A percentile compares a stretch with the other conserved stretches of the same genome.
Evolutionary conservation across 2,888 invertebrate genomes (phyloP).

Genomic region (Cybosia mesomella): DNA sequence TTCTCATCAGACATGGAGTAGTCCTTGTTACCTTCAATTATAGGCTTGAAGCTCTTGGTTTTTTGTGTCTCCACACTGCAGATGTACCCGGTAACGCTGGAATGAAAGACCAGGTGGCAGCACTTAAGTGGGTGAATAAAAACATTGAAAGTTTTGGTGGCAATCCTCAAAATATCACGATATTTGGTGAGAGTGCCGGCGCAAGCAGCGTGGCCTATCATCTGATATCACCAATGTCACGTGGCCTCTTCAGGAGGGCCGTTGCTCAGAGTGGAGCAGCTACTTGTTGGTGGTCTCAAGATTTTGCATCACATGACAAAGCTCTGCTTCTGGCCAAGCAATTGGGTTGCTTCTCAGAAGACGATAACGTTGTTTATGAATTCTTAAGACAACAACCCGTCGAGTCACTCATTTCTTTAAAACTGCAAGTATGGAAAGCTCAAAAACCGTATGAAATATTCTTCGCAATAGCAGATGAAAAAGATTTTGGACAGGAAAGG

Average conservation of each 20-base stretch:
- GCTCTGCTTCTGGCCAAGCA: constrained; percentile 61
- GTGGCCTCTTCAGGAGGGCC: constrained; percentile 75
- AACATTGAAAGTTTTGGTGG: constrained; percentile 77
- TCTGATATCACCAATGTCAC: constrained; percentile 77
- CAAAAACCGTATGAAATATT: constrained; percentile 49
- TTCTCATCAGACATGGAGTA: constrained; percentile 68
- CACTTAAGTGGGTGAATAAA: constrained; percentile 73
- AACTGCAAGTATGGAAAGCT: constrained; percentile 50
- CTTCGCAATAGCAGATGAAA: constrained; percentile 61
- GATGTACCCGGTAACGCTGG: constrained; percentile 81
- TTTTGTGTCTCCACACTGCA: constrained; percentile 70
- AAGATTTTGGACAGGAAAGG: constrained; percentile 63
- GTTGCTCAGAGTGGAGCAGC: constrained; percentile 91
- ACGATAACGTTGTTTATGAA: constrained; percentile 63
- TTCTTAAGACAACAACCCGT: constrained; percentile 65
- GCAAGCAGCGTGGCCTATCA: constrained; percentile 67
- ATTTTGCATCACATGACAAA: constrained; percentile 80
- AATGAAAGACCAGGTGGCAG: constrained; percentile 81
- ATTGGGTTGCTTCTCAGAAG: constrained; percentile 65
- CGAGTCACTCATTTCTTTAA: constrained; percentile 52
- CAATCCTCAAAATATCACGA: constrained; percentile 74
- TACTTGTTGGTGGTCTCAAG: constrained; percentile 83
- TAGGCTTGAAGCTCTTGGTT: constrained; percentile 74
- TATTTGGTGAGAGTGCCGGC: constrained; percentile 81
- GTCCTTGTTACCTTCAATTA: constrained; percentile 78